Base-by-base conservation (phyloP, 2,113 vertebrate species). In the Pomatorhinus ruficollis region DNA sequence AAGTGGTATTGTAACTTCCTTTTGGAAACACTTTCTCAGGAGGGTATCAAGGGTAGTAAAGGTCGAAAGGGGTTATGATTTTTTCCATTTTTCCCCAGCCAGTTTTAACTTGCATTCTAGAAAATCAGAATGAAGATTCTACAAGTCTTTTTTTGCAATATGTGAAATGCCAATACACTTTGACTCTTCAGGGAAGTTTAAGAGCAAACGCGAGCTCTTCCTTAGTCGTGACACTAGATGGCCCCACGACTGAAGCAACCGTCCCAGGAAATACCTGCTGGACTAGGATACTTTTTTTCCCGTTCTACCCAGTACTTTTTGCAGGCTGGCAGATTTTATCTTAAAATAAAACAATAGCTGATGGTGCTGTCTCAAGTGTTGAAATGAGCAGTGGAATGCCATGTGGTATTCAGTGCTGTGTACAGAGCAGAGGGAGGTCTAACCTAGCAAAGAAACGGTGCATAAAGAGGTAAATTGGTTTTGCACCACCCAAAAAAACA, bases 151-250 rank as follows among this genome's bases (percentile, higher is more conserved):
- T 53, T 68, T 57, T 77, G 57, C 40, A 37, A 4, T 33, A 19
- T 7, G 11, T 52, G 18, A 61, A 74, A 54, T 42, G 40, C 4
- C 89, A 75, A 37, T 21, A 21, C 3, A 10, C 70, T 70, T 75
- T 33, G 18, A 59, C 8, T 37, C 5, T 3, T 0, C 11, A 12
- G 39, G 12, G 37, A 53, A 11, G 3, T 5, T 71, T 57, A 25
- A 60, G 60, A 82, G 23, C 56, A 59, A 70, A 17, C 4, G 18
- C 45, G n/a, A 44, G 35, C 71, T 50, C 33, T 93, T 94, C 63
- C 71, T 12, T 75, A 14, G 11, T 80, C 18, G 1, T 50, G 78
- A 86, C 97, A 95, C 97, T 97, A 98, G 98, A 71, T 98, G 98
- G 97, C 97, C 84, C 92, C 94, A 68, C 17, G 37, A 63, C 81